Evolutionary conservation across 2,888 invertebrate species (phyloP), one percentile per base, ranked within the genome.

Genomic region (Nebria salina): DNA sequence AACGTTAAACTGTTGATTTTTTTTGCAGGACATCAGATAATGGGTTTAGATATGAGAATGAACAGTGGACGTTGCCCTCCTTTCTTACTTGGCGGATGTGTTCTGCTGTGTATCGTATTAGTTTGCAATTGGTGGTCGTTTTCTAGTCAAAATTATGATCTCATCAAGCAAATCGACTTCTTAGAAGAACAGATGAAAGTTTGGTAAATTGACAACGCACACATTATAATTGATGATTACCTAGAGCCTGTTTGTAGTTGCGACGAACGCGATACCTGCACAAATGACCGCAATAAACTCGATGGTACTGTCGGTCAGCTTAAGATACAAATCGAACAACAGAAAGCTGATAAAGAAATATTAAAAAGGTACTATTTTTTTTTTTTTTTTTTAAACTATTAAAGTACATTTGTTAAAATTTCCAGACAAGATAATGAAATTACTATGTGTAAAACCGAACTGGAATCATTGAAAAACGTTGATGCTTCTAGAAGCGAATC

Each of bases 71-170:
- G 75, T 75, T 80, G 80, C 41, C 80, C 80, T 43, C 68, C 80
- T 13, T 80, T 80, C 20, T 72, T 80, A 34, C n/a, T 80, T 13
- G 80, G 70, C 6, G 75, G 75, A 26, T 80, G 80, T 64, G 72
- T 80, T 15, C 70, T 80, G 75, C 72, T 80, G 5, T 75, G 68
- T 70, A 25, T 80, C 20, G 72, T 80, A 26, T 68, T 80, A 43
- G 26, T 75, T 7, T 80, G 80, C 70, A 80, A 80, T 64, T 80
- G 80, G 80, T 80, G 80, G 80, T 75, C 80, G 1, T 65, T 80
- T 72, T 80, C 80, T 13, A 75, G 70, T n/a, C 75, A 75, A 65
- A 80, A 80, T 75, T 80, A 80, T 80, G 80, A 80, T 72, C 75
- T 80, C 7, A 26, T 75, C 15, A 80, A 75, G 26, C 80, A 80